Evolutionary conservation across 2,797 vertebrate species (phyloP).

Genomic region (Falco concolor): DNA sequence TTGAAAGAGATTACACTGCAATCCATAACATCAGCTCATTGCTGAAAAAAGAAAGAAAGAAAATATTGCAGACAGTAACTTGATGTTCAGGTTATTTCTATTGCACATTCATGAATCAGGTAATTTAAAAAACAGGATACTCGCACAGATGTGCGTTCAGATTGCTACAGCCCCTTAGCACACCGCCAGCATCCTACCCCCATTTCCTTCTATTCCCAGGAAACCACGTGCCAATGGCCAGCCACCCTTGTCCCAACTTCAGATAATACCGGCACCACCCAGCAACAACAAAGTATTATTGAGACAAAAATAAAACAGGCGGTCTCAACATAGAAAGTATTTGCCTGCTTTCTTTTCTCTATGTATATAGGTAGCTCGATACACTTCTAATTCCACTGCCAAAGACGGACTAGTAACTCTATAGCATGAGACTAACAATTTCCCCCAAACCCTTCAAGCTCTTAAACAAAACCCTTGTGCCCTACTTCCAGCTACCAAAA

Average conservation of each 20-base stretch:
- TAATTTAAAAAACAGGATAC: slow-evolving; percentile 12
- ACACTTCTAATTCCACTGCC: slow-evolving; percentile 34
- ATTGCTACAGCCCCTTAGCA: neutral
- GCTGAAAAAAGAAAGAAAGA: neutral
- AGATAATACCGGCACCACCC: slow-evolving; percentile 38
- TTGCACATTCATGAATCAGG: neutral
- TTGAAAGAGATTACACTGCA: neutral
- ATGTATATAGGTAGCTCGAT: neutral
- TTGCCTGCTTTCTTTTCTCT: slow-evolving; percentile 23
- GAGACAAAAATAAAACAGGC: slow-evolving; percentile 56
- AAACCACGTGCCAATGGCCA: slow-evolving; percentile 4
- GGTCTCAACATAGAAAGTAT: slow-evolving; percentile 6
- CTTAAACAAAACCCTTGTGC: neutral
- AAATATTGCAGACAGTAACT: neutral
- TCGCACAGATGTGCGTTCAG: neutral
- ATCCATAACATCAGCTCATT: neutral
- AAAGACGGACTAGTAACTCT: slow-evolving; percentile 31
- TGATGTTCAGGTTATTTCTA: neutral
- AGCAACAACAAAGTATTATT: slow-evolving; percentile 42
- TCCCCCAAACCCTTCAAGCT: neutral
- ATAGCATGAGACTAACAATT: neutral
- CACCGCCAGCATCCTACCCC: slow-evolving; percentile 8
- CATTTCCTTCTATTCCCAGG: slow-evolving; percentile 51
- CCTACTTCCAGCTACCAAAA: neutral
- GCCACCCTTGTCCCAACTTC: slow-evolving; percentile 8